phyloP scores from a whole-genome alignment of 2,888 invertebrate species.

The Oasisia sp. region DNA sequence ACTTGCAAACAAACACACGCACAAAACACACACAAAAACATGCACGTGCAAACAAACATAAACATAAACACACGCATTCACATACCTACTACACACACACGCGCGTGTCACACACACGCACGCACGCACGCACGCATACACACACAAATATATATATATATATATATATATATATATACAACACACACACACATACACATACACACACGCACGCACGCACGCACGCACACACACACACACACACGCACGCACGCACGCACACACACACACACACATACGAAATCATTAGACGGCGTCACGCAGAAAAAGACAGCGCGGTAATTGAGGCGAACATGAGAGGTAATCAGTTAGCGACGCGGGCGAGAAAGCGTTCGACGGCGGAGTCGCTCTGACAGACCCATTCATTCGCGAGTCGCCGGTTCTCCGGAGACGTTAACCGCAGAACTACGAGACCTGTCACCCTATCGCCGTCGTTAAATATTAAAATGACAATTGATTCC shows the following conservation, averaged over 20 bases:
- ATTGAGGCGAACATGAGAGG: background rate
- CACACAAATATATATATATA: background rate
- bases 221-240: background rate
- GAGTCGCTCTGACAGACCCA: background rate
- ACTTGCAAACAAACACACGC: too few relatives aligned
- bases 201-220: background rate
- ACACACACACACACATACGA: background rate
- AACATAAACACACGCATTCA: too few relatives aligned
- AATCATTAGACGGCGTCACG: background rate
- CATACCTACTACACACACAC: background rate
- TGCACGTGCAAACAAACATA: too few relatives aligned
- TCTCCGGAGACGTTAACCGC: background rate
- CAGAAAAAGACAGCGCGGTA: conserved; percentile 12
- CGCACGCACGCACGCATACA: background rate
- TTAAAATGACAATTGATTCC: conserved; percentile 17
- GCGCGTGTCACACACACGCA: background rate
- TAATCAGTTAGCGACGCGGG: conserved; percentile 17
- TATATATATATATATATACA: background rate
- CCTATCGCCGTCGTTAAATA: conserved; percentile 17
- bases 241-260: background rate
- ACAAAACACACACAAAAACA: too few relatives aligned
- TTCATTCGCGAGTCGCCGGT: background rate
- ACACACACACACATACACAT: background rate
- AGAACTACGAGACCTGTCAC: background rate
- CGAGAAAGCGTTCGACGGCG: background rate